A percentile compares a stretch with the other conserved stretches of the same genome.
Evolutionary conservation across 2,888 invertebrate species (phyloP).

Genomic region (Palloptera scutellata): DNA sequence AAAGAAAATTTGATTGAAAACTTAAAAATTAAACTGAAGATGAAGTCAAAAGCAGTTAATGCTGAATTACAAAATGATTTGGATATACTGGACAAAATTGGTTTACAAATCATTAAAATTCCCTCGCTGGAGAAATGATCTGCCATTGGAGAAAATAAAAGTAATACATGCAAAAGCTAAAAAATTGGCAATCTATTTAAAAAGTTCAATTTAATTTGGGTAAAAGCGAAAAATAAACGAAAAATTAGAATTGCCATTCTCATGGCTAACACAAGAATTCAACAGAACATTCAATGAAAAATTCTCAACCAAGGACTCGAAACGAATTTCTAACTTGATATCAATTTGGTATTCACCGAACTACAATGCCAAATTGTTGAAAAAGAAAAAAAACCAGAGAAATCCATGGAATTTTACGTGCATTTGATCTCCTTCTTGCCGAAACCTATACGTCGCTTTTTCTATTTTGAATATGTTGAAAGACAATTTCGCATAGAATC

Average conservation of each 20-base stretch:
- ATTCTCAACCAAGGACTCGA: slow-evolving; percentile 38
- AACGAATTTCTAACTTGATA: slow-evolving; percentile 49
- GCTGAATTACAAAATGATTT: slow-evolving; percentile 25
- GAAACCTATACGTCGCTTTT: slow-evolving; percentile 37
- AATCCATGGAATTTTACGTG: slow-evolving; percentile 37
- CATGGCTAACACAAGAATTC: slow-evolving; percentile 28
- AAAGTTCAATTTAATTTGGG: slow-evolving; percentile 39
- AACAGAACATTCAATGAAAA: slow-evolving; percentile 33
- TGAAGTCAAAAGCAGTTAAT: slow-evolving; percentile 13
- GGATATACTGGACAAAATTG: slow-evolving; percentile 30
- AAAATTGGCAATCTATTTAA: slow-evolving; percentile 39
- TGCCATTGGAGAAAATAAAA: slow-evolving; percentile 37
- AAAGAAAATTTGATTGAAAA: not conserved
- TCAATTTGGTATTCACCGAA: too few relatives aligned
- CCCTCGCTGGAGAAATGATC: slow-evolving; percentile 38
- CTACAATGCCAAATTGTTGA: slow-evolving; percentile 36
- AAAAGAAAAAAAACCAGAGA: slow-evolving; percentile 38
- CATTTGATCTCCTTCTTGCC: slow-evolving; percentile 45
- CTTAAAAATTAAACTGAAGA: not conserved
- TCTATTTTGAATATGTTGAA: slow-evolving; percentile 48
- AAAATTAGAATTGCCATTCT: slow-evolving; percentile 26
- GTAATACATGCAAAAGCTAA: slow-evolving; percentile 38
- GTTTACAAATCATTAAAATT: slow-evolving; percentile 39
- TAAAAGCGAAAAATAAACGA: slow-evolving; percentile 22
- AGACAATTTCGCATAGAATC: slow-evolving; percentile 36